Conservation (phyloP, 2,888 invertebrate species). For the Coleophora flavipennella region DNA sequence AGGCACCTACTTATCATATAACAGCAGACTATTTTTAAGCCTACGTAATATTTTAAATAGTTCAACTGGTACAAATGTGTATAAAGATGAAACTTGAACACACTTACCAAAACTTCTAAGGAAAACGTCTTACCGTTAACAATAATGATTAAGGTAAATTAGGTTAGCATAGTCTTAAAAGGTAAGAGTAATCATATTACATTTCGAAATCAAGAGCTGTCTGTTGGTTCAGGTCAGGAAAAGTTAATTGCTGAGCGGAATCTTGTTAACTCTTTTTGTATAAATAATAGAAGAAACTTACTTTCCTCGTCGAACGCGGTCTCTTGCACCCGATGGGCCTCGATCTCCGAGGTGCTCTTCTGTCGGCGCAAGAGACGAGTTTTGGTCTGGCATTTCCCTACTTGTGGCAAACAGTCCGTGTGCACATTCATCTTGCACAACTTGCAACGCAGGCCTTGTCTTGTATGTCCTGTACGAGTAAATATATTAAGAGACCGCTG, state of each 20-base stretch:
- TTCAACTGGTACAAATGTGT: background rate
- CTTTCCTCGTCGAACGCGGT: constrained; percentile 83
- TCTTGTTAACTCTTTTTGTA: too few relatives aligned
- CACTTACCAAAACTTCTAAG: constrained; percentile 42
- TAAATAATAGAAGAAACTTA: constrained; percentile 58
- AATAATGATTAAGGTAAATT: too few relatives aligned
- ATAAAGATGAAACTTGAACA: constrained; percentile 1
- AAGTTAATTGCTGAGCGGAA: background rate
- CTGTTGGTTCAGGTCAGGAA: background rate
- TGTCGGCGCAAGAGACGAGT: constrained; percentile 87
- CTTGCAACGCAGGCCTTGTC: constrained; percentile 91
- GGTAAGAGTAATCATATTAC: too few relatives aligned
- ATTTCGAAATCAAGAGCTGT: too few relatives aligned
- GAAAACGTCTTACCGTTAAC: constrained; percentile 18
- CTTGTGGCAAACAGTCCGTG: constrained; percentile 88
- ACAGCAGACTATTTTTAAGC: too few relatives aligned
- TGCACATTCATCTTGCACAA: constrained; percentile 94
- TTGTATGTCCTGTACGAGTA: constrained; percentile 81
- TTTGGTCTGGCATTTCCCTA: constrained; percentile 88
- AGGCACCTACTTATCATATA: too few relatives aligned
- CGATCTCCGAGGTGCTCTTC: constrained; percentile 90
- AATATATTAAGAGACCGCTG: too few relatives aligned
- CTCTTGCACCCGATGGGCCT: constrained; percentile 77
- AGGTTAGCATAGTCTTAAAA: too few relatives aligned
- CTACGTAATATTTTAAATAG: background rate